Conservation (phyloP, 1,140 invertebrate species). For the Bilobella aurantiaca region DNA sequence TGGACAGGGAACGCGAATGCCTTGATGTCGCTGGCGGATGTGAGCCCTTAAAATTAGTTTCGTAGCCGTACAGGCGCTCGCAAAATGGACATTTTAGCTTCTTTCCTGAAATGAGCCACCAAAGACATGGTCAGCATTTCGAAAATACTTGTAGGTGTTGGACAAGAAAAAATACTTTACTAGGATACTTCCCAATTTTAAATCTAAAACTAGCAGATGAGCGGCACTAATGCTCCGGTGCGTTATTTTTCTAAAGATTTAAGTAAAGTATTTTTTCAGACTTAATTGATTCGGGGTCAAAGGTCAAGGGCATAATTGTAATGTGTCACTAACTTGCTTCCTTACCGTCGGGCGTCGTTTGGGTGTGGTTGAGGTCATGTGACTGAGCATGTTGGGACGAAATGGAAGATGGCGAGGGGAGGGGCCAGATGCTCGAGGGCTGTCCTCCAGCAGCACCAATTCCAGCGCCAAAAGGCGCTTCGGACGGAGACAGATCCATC, state of each 20-base stretch:
- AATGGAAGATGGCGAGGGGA: conserved; percentile 30
- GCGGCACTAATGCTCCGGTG: too few relatives aligned
- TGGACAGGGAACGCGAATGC: conserved; percentile 39
- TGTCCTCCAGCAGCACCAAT: conserved; percentile 24
- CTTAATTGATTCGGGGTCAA: too few relatives aligned
- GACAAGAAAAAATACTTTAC: conserved; percentile 10
- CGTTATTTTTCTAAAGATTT: too few relatives aligned
- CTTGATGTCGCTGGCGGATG: conserved; percentile 78
- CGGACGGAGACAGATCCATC: conserved; percentile 34
- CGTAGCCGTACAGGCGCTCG: conserved; percentile 81
- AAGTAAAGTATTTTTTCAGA: too few relatives aligned
- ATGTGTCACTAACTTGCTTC: not conserved
- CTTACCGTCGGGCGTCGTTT: conserved; percentile 33
- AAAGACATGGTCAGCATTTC: too few relatives aligned
- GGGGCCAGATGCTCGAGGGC: conserved; percentile 30
- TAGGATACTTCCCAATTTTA: not conserved
- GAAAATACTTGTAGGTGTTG: too few relatives aligned
- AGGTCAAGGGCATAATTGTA: too few relatives aligned
- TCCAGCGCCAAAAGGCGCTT: conserved; percentile 32
- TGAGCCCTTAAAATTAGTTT: conserved; percentile 82
- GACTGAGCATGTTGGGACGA: conserved; percentile 30
- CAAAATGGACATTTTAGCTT: conserved; percentile 84
- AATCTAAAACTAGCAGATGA: too few relatives aligned
- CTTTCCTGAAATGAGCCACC: conserved; percentile 57
- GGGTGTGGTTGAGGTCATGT: conserved; percentile 26